phyloP scores from a whole-genome alignment of 1,140 invertebrate genomes.

The Druon quercuslanigerum region DNA sequence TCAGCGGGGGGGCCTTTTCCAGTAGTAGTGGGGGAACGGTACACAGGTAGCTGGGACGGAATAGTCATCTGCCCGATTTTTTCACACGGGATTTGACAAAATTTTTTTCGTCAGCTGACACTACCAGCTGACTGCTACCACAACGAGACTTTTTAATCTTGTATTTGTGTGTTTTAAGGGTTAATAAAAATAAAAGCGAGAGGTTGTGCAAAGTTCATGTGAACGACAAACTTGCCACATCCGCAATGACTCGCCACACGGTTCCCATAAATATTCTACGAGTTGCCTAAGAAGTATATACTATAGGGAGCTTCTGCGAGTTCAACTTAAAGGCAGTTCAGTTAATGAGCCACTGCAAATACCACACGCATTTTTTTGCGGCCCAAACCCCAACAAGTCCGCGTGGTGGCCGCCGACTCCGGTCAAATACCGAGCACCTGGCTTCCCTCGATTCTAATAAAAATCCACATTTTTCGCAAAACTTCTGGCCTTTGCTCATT shows the following conservation, averaged over 20 bases:
- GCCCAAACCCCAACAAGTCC: conserved; percentile 47
- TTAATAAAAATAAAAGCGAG: conserved; percentile 47
- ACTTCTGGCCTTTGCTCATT: not conserved
- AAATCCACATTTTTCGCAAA: not conserved
- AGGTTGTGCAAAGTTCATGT: not conserved
- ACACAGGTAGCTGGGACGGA: no score
- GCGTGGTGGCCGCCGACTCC: conserved; percentile 44
- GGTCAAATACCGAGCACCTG: conserved; percentile 18
- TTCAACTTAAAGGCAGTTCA: conserved; percentile 72
- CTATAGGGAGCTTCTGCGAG: conserved; percentile 64
- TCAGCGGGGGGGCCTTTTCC: no score
- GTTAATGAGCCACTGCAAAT: conserved; percentile 71
- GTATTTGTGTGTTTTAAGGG: not conserved
- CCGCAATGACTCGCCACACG: conserved; percentile 55
- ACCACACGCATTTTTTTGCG: conserved; percentile 68
- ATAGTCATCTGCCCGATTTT: no score
- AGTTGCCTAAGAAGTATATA: conserved; percentile 60
- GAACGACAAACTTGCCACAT: conserved; percentile 7
- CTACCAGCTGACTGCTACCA: no score
- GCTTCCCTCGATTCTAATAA: not conserved
- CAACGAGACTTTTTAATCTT: no score
- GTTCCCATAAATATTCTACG: conserved; percentile 66
- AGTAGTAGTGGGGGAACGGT: no score
- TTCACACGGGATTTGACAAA: no score
- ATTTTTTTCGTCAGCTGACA: no score